Evolutionary conservation across 2,113 vertebrate genomes (phyloP), one percentile per base, ranked within the genome.

Genomic region (Macrotus californicus): DNA sequence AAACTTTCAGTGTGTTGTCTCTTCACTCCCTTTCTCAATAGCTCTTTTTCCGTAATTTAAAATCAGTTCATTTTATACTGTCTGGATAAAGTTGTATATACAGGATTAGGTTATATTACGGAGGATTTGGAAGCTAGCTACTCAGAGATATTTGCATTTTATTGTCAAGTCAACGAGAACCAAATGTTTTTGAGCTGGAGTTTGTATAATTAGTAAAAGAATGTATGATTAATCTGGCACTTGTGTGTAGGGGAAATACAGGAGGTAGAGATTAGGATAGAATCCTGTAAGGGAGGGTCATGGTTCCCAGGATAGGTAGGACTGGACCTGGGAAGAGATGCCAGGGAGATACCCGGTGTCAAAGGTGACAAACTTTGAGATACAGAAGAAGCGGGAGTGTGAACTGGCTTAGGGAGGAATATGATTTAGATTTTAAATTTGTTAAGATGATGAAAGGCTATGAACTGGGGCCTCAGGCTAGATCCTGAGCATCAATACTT

Each of bases 151-250:
- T 86, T 89, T 73, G 36, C 34, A 81, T 64, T 93, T 93, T 92
- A 87, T 90, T 18, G 24, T 69, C 41, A 84, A 83, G 70, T 67
- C 64, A 90, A 0, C 80, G 77, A 88, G 66, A 92, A 61, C 50
- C 56, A 95, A 39, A 72, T 90, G n/a, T 50, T 95, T 95, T 90
- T 66, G 86, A 92, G 64, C 43, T 81, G n/a, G 11, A 21, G 3
- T 66, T 15, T 91, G 46, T 76, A 11, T 84, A 56, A 73, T 92
- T 86, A 89, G 39, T 82, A 92, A 83, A 50, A 87, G 46, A 72
- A 87, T 21, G 22, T 61, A 66, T 83, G 61, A 79, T 91, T 95
- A 31, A 79, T 70, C 43, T 77, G 76, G n/a, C 77, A 88, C 19
- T 85, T 43, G 59, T 94, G 22, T 81, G 43, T 91, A 81, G 52